A percentile compares a stretch with the other conserved stretches of the same genome.
Conservation (phyloP, 2,113 vertebrate genomes). For the Albula goreensis region DNA sequence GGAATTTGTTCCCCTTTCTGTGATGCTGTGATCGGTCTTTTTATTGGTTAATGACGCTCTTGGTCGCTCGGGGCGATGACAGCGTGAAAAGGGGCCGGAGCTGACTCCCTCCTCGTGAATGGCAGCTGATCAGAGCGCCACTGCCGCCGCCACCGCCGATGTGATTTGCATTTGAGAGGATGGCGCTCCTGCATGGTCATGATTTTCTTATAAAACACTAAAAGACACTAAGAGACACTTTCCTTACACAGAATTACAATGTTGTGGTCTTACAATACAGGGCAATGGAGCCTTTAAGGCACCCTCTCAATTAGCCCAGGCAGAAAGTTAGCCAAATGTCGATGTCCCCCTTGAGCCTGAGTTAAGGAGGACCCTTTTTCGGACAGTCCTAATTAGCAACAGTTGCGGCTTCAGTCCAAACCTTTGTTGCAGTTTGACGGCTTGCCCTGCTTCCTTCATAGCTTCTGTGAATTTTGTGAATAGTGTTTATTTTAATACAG, state of each 20-base stretch:
- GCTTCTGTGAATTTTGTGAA: neutral
- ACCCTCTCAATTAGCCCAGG: neutral
- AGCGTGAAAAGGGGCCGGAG: neutral
- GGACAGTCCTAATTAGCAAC: neutral
- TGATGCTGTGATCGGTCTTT: conserved; percentile 15
- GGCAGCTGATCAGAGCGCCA: neutral
- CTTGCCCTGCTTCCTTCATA: neutral
- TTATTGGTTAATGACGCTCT: conserved; percentile 28
- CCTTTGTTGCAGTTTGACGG: neutral
- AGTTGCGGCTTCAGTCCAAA: neutral
- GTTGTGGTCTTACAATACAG: neutral
- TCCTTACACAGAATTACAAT: too few relatives aligned
- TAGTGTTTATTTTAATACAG: neutral
- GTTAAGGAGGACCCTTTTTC: neutral
- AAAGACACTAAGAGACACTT: too few relatives aligned
- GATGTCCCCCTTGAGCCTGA: neutral
- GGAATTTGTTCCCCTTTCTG: conserved; percentile 13
- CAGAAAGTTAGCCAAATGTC: neutral
- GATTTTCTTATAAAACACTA: neutral
- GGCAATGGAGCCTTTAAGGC: neutral
- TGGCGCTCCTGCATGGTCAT: neutral
- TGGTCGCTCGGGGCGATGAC: neutral
- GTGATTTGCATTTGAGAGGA: conserved; percentile 26
- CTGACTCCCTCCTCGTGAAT: neutral
- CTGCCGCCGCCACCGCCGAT: neutral